A percentile compares a stretch with the other conserved stretches of the same genome.
phyloP scores from a whole-genome alignment of 2,113 vertebrate genomes.

The Amblyornis subalaris region DNA sequence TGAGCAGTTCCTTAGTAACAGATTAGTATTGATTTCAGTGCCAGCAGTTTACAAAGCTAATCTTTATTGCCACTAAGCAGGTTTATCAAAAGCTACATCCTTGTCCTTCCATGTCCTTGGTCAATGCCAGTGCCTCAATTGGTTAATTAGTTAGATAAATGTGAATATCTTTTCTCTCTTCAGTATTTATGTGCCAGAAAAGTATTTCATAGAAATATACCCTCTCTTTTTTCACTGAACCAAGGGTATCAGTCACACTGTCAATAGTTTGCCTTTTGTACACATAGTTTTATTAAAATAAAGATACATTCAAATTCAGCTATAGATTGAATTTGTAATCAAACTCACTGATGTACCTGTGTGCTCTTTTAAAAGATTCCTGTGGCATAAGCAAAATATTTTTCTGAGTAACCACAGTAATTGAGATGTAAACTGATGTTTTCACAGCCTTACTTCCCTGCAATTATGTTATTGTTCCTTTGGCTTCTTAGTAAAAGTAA shows the following conservation, averaged over 20 bases:
- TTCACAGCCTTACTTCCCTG: neutral
- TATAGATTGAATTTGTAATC: fast-evolving
- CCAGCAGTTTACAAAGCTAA: neutral
- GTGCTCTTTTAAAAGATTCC: neutral
- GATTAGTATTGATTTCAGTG: neutral
- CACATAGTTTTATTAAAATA: neutral
- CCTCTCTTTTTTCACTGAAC: neutral
- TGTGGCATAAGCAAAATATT: neutral
- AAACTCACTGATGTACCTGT: neutral
- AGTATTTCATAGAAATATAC: neutral
- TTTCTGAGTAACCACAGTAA: neutral
- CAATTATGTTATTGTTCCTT: neutral
- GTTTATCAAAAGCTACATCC: neutral
- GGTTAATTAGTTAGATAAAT: neutral
- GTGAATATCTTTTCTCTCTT: neutral
- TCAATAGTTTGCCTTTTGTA: neutral
- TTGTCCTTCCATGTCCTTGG: neutral
- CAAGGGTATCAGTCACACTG: neutral
- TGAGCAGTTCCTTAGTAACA: neutral
- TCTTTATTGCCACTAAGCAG: neutral
- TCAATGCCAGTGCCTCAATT: neutral
- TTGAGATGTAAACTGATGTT: neutral
- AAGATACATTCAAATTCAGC: neutral
- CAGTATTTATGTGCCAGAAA: neutral
- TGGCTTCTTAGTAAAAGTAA: neutral